Base-by-base conservation (phyloP, 2,888 invertebrate species). In the Drosophila ochracea region DNA sequence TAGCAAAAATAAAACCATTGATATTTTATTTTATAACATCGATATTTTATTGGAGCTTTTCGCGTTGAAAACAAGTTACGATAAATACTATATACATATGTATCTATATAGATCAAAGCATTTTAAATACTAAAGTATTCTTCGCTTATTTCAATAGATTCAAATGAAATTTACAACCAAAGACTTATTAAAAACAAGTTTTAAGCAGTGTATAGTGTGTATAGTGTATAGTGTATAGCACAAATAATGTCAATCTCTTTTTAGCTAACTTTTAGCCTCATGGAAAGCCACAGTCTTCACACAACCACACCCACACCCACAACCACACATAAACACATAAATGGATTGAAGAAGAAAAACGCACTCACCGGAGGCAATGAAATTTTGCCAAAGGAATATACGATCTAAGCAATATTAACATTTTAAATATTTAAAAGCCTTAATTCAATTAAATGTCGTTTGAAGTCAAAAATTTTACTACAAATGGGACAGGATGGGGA, bases 391-490 rank as follows among this genome's bases (percentile, higher is more conserved):
- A 33, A 25, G 11, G 4, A 58, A 54, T 57, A 60, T 25, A 30
- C 59, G 33, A 66, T 61, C 53, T 47, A 33, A 52, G 63, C 68
- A 70, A 47, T 25, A 25, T 9, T 53, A 58, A 74, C 25, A 47
- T 25, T 47, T 47, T 62, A 68, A 66, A 80, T 78, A 74, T 75
- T 60, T 73, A 70, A 70, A 74, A 71, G 66, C 73, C 82, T 78
- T 80, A 76, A 82, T 80, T 80, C 73, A 87, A 84, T 80, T 76
- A 80, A 66, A 71, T 61, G 65, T 58, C 65, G 52, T 71, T 78
- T 71, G 67, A 77, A 64, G 65, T 64, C 21, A 39, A 63, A 25
- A 63, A 57, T 37, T 10, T 10, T 39, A 37, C 16, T 47, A 65
- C 53, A 54, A 60, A 7, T 16, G 4, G 9, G 10, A n/a, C 50